Conservation (phyloP, 2,113 vertebrate species). For the Ceyx cyanopectus region DNA sequence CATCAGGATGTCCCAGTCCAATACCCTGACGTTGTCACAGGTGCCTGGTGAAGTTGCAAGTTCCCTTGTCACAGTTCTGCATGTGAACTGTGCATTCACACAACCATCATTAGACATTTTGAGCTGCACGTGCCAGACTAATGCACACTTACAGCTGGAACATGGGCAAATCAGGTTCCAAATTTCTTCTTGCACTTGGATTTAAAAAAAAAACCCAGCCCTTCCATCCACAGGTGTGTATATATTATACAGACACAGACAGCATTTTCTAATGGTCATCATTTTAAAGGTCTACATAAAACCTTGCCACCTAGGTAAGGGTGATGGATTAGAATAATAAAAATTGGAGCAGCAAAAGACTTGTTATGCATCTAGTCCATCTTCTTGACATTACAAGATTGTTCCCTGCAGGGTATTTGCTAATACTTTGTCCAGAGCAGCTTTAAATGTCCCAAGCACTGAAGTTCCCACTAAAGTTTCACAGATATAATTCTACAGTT, state of each 20-base stretch:
- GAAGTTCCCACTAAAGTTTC: conserved; percentile 5
- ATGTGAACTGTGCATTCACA: not conserved
- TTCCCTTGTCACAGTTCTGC: not conserved
- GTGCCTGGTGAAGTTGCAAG: not conserved
- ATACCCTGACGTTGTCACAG: not conserved
- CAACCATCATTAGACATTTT: not conserved
- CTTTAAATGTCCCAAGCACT: conserved; percentile 30
- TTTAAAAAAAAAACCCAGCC: conserved; percentile 12
- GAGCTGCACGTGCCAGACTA: not conserved
- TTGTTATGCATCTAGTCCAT: conserved; percentile 33
- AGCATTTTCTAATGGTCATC: conserved; percentile 42
- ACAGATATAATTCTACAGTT: not conserved
- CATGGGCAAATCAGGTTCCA: not conserved
- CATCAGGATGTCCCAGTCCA: not conserved
- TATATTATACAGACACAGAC: not conserved
- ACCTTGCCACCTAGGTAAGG: not conserved
- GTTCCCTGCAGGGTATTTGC: conserved; percentile 20
- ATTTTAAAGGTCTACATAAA: conserved; percentile 50
- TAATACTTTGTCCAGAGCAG: not conserved
- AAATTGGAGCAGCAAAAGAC: conserved; percentile 41
- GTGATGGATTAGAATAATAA: conserved; percentile 56
- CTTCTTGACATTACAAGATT: not conserved
- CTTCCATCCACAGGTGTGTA: not conserved
- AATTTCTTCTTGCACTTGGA: not conserved
- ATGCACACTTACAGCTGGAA: not conserved